phyloP scores from a whole-genome alignment of 2,888 invertebrate species.

The Cheilosia soror region DNA sequence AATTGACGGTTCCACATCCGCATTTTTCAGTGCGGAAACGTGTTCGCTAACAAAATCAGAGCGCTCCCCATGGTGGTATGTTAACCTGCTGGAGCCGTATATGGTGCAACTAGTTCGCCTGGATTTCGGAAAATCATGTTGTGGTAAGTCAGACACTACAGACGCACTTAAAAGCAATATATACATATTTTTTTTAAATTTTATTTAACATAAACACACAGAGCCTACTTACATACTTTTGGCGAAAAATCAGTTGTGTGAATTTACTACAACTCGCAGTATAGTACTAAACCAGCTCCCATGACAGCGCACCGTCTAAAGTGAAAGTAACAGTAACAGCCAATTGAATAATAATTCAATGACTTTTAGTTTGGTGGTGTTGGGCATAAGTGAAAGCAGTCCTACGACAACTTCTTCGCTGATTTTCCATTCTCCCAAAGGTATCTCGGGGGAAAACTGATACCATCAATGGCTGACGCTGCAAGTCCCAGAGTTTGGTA shows the following conservation, averaged over 20 bases:
- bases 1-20: slow-evolving; percentile 94
- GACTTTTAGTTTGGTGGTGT: slow-evolving; percentile 47
- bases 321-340: slow-evolving; percentile 72
- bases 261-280: neutral
- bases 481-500: slow-evolving; percentile 1
- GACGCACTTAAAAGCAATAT: neutral
- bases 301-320: slow-evolving; percentile 24
- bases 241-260: neutral
- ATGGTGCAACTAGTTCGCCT: slow-evolving; percentile 96
- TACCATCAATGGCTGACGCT: slow-evolving; percentile 34
- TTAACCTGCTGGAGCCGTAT: slow-evolving; percentile 96
- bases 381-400: slow-evolving; percentile 75
- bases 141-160: slow-evolving; percentile 87
- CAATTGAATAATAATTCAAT: slow-evolving; percentile 72
- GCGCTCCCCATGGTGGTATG: slow-evolving; percentile 97
- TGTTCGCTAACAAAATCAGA: slow-evolving; percentile 94
- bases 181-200: neutral
- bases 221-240: neutral
- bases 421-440: slow-evolving; percentile 64
- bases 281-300: slow-evolving; percentile 24
- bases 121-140: slow-evolving; percentile 95
- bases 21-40: slow-evolving; percentile 91
- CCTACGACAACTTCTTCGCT: slow-evolving; percentile 65
- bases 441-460: slow-evolving; percentile 56
- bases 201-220: neutral